phyloP scores from a whole-genome alignment of 2,888 invertebrate genomes.

The Iselma pallidipennis region DNA sequence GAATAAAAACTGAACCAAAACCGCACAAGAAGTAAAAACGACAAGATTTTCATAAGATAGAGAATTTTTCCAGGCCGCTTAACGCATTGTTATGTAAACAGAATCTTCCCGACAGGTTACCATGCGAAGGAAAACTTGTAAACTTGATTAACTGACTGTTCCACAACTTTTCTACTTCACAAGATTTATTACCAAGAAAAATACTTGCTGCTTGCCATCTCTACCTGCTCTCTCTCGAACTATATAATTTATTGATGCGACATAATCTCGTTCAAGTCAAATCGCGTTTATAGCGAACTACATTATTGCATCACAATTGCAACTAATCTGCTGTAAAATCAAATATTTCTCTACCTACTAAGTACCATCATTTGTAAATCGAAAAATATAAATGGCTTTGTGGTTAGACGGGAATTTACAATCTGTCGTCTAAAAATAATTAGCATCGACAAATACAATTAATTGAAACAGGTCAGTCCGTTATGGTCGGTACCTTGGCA shows the following conservation, averaged over 20 bases:
- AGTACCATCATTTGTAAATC: no score
- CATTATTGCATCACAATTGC: no score
- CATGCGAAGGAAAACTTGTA: slow-evolving; percentile 29
- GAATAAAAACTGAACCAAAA: slow-evolving; percentile 8
- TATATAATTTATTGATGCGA: neutral
- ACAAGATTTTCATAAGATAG: slow-evolving; percentile 30
- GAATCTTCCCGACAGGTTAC: slow-evolving; percentile 30
- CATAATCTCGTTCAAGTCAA: neutral
- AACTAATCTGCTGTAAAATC: no score
- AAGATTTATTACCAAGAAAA: slow-evolving; percentile 25
- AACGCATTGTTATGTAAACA: slow-evolving; percentile 36
- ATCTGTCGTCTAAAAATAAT: slow-evolving; percentile 20
- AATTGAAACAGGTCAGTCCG: slow-evolving; percentile 25
- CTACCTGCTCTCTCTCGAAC: neutral
- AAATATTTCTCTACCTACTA: no score
- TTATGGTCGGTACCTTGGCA: neutral
- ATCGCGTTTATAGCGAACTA: no score
- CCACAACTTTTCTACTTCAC: slow-evolving; percentile 18
- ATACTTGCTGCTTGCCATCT: slow-evolving; percentile 12
- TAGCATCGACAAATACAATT: slow-evolving; percentile 22
- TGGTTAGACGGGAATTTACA: slow-evolving; percentile 1
- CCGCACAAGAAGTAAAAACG: slow-evolving; percentile 14
- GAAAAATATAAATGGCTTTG: neutral
- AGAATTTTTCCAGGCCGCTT: slow-evolving; percentile 32
- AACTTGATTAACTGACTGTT: slow-evolving; percentile 30